These are phyloP conservation scores for Pharmacophagus antenor DNA, from an alignment of 2,888 invertebrate species.

Conservation along the genomic window DNA sequence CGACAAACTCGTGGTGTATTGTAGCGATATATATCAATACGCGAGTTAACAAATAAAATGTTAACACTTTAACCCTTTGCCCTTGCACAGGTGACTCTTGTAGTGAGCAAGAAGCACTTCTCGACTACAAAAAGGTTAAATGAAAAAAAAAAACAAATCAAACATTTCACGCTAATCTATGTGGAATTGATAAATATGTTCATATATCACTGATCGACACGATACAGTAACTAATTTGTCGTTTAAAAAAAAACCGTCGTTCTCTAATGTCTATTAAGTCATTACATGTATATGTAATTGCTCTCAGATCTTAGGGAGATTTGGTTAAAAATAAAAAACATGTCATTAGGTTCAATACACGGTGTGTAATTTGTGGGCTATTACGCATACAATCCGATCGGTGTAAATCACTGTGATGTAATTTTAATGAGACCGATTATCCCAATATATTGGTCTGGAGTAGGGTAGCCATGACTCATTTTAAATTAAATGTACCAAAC, in stretches of 20 bases:
- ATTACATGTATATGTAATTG: conserved; percentile 17
- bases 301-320: conserved; percentile 12
- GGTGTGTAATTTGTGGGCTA: conserved; percentile 39
- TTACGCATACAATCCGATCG: conserved; percentile 31
- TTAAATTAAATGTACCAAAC: too few relatives aligned
- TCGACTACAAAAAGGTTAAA: too few relatives aligned
- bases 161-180: too few relatives aligned
- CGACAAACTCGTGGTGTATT: too few relatives aligned
- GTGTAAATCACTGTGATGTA: conserved; percentile 29
- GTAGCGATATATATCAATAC: too few relatives aligned
- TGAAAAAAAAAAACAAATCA: too few relatives aligned
- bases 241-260: conserved; percentile 2
- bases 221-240: conserved; percentile 1
- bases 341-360: conserved; percentile 37
- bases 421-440: conserved; percentile 32
- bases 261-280: conserved; percentile 13
- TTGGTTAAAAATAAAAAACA: conserved; percentile 30
- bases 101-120: too few relatives aligned
- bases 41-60: too few relatives aligned
- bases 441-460: conserved; percentile 28
- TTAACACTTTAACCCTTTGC: too few relatives aligned
- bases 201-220: neutral
- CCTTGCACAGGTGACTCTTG: too few relatives aligned
- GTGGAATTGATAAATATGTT: neutral
- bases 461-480: conserved; percentile 10